Base-by-base conservation (phyloP, 2,113 vertebrate species). In the Lanius ludovicianus region DNA sequence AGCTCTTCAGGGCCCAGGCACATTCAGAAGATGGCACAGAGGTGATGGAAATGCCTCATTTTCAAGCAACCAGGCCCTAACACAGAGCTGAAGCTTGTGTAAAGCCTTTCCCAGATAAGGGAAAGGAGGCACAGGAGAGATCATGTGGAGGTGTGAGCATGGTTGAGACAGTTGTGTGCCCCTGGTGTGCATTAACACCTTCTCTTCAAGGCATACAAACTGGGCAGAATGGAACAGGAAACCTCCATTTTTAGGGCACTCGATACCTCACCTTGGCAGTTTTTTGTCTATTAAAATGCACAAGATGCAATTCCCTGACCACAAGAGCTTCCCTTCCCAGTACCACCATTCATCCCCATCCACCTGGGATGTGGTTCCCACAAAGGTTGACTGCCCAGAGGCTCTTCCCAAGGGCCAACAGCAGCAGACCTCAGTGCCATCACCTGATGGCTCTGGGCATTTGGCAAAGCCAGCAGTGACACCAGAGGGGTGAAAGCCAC, bases 221-320 rank as follows among this genome's bases (percentile, higher is more conserved):
- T 1, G 12, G 15, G 44, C 37, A 93, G 57, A 84, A 22, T 9
- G 23, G 83, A 77, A 13, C 28, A 62, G 71, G 15, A 87, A 44
- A 46, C 7, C 24, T 85, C 46, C 12, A 20, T 52, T 33, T n/a
- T 53, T 18, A 12, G 7, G 15, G 8, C n/a, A 53, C 18, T 50
- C 0, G 0, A 4, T 24, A 18, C 42, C 60, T 75, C 6, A 1
- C 11, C 30, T 47, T 3, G 2, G 41, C 23, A n/a, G 25, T 1
- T 92, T 80, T 62, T 6, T 6, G 10, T 44, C 63, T 5, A 0
- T n/a, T 39, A 44, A 84, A 82, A 71, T 0, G 1, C 37, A 49
- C 30, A 24, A 17, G 28, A 15, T 67, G 70, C 31, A 42, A 52
- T 24, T 13, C 31, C 65, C 30, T 15, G 24, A 20, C 30, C 7